These are phyloP conservation scores for Papilio machaon DNA, from an alignment of 1,140 invertebrate genomes.

Conservation along the genomic window DNA sequence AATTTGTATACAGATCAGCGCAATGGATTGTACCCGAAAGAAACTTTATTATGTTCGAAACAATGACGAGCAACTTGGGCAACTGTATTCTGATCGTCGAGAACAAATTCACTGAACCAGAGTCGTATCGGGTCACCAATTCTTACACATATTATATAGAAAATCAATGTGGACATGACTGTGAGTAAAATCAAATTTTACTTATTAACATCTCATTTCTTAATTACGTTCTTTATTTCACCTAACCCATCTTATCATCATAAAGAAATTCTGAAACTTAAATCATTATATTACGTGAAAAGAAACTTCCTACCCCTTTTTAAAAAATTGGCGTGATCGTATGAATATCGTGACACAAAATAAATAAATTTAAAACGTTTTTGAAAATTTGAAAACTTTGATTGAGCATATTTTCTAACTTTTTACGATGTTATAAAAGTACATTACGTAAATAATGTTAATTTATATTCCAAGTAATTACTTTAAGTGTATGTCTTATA, in stretches of 20 bases:
- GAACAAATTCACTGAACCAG: slow-evolving; percentile 84
- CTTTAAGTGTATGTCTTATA: background rate
- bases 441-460: background rate
- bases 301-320: too few relatives aligned
- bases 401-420: background rate
- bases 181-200: slow-evolving; percentile 60
- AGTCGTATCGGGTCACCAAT: slow-evolving; percentile 84
- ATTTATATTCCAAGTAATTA: background rate
- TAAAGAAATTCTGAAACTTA: too few relatives aligned
- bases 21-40: slow-evolving; percentile 68
- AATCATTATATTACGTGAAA: too few relatives aligned
- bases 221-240: background rate
- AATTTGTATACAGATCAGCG: slow-evolving; percentile 57
- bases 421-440: background rate
- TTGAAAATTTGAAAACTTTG: too few relatives aligned
- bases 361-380: too few relatives aligned
- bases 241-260: too few relatives aligned
- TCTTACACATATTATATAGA: slow-evolving; percentile 85
- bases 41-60: slow-evolving; percentile 49
- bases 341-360: too few relatives aligned
- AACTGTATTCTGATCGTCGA: slow-evolving; percentile 83
- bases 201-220: background rate
- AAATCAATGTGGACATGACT: slow-evolving; percentile 83
- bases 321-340: too few relatives aligned
- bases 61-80: slow-evolving; percentile 67